Evolutionary conservation across 2,797 vertebrate species (phyloP).

Genomic region (Xenentodon cancila): DNA sequence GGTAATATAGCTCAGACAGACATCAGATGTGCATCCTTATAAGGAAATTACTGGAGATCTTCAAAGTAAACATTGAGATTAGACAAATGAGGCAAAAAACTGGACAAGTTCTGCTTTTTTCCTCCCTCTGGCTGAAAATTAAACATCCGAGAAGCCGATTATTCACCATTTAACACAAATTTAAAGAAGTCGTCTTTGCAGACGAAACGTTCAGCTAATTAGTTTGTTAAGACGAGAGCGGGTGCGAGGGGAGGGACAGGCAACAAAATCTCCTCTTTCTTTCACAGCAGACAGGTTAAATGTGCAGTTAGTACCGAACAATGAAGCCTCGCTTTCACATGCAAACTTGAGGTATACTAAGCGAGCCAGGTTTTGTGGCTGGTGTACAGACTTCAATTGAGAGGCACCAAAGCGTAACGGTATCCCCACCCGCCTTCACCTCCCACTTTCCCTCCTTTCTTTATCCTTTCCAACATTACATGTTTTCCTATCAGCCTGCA

Average conservation of each 20-base stretch:
- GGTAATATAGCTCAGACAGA: no score
- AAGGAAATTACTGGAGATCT: conserved; percentile 1
- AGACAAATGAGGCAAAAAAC: conserved; percentile 3
- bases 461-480: conserved; percentile 4
- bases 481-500: conserved; percentile 23
- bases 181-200: conserved; percentile 63
- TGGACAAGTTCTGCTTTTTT: conserved; percentile 12
- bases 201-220: conserved; percentile 77
- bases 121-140: conserved; percentile 31
- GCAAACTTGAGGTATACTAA: conserved; percentile 79
- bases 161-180: conserved; percentile 37
- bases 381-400: conserved; percentile 76
- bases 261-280: conserved; percentile 60
- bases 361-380: conserved; percentile 74
- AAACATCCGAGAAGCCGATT: conserved; percentile 34
- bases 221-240: conserved; percentile 72
- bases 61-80: conserved; percentile 4
- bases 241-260: conserved; percentile 46
- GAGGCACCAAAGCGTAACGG: conserved; percentile 77
- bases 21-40: no score
- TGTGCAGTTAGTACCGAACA: conserved; percentile 80
- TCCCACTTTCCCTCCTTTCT: conserved; percentile 44
- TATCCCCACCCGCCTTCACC: conserved; percentile 47
- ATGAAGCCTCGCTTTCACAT: conserved; percentile 77
- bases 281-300: conserved; percentile 83